These are phyloP conservation scores for Heteronetta atricapilla DNA, from an alignment of 2,113 vertebrate genomes.

Conservation along the genomic window DNA sequence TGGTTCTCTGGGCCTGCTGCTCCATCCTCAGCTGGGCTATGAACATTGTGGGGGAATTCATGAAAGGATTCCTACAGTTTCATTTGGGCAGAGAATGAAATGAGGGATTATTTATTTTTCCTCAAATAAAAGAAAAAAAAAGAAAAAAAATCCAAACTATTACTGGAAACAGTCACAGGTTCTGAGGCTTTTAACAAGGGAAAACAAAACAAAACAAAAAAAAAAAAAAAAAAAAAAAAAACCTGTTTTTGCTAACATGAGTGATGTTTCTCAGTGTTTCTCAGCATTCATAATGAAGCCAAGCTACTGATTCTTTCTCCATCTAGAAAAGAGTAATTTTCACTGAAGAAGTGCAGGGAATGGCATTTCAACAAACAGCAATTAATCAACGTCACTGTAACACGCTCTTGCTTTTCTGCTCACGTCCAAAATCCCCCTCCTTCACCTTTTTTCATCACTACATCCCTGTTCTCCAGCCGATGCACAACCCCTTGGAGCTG, in stretches of 20 bases:
- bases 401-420: not conserved
- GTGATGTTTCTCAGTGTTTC: not conserved
- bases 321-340: not conserved
- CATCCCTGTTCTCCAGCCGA: not conserved
- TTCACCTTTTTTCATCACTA: not conserved
- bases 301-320: not conserved
- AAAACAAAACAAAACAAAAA: not conserved
- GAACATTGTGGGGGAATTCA: not conserved
- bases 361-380: not conserved
- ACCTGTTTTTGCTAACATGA: not conserved
- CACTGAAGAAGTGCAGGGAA: not conserved
- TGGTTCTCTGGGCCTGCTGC: not conserved
- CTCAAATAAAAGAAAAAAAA: not conserved
- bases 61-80: not conserved
- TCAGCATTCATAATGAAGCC: not conserved
- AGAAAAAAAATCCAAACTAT: not conserved
- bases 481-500: not conserved
- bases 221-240: not conserved
- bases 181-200: not conserved
- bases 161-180: not conserved
- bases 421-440: not conserved
- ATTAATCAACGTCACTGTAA: not conserved
- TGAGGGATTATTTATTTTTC: not conserved
- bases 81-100: not conserved
- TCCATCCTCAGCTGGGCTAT: fast-evolving